phyloP scores from a whole-genome alignment of 2,888 invertebrate genomes.

The Druceiella hillmani region DNA sequence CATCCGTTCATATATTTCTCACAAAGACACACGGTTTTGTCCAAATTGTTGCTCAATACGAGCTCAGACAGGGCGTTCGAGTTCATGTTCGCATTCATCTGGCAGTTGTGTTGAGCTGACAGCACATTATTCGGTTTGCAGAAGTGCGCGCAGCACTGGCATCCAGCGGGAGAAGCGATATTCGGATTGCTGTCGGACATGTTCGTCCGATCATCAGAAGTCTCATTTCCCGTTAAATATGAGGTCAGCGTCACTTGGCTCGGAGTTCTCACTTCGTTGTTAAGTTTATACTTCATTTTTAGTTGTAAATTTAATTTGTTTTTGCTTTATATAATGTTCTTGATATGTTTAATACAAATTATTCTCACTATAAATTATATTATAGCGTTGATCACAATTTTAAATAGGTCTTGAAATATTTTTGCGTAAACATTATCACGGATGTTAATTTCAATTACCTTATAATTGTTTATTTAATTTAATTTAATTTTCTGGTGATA shows the following conservation, averaged over 20 bases:
- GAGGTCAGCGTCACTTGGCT: constrained; percentile 46
- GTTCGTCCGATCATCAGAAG: constrained; percentile 28
- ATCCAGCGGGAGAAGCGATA: constrained; percentile 28
- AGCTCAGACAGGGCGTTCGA: constrained; percentile 42
- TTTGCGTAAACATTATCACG: too few relatives aligned
- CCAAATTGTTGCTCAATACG: constrained; percentile 36
- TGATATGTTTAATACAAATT: too few relatives aligned
- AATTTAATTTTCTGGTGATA: too few relatives aligned
- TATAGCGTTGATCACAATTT: too few relatives aligned
- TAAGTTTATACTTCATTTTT: constrained; percentile 53
- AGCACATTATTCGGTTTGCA: too few relatives aligned
- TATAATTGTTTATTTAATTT: too few relatives aligned
- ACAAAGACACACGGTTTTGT: constrained; percentile 38
- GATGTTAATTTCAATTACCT: too few relatives aligned
- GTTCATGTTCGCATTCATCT: constrained; percentile 34
- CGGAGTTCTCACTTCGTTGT: constrained; percentile 37
- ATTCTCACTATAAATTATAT: too few relatives aligned
- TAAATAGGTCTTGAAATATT: too few relatives aligned
- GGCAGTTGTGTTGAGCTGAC: constrained; percentile 32
- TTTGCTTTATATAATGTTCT: too few relatives aligned
- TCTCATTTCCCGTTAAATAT: constrained; percentile 35
- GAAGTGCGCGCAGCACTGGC: constrained; percentile 35
- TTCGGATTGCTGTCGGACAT: constrained; percentile 34
- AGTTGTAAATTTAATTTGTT: too few relatives aligned
- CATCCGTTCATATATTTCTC: constrained; percentile 46